Percentiles rank a stretch among this genome's conserved stretches.
Evolutionary conservation across 1,140 invertebrate species (phyloP).

Genomic region (Agraylea sexmaculata): DNA sequence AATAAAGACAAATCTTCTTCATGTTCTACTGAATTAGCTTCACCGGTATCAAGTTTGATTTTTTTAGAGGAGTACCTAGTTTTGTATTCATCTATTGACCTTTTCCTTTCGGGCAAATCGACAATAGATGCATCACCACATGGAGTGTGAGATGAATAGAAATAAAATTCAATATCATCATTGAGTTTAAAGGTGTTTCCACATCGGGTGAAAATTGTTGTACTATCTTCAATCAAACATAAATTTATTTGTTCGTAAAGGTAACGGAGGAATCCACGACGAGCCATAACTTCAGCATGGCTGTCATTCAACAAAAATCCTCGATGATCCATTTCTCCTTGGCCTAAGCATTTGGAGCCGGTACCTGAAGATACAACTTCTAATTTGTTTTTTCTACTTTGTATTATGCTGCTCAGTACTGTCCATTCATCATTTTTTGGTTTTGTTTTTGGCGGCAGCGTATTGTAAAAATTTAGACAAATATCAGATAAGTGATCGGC

Average conservation of each 20-base stretch:
- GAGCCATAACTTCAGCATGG: slow-evolving; percentile 81
- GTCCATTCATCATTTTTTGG: slow-evolving; percentile 76
- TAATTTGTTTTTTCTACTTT: slow-evolving; percentile 35
- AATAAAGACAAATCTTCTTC: slow-evolving; percentile 57
- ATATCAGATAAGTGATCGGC: too few species aligned
- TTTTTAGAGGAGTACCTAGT: slow-evolving; percentile 93
- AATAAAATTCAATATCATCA: slow-evolving; percentile 60
- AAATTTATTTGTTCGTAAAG: slow-evolving; percentile 55
- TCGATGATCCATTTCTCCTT: slow-evolving; percentile 47
- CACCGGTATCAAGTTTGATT: slow-evolving; percentile 39
- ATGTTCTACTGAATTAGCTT: too few species aligned
- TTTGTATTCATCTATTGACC: slow-evolving; percentile 51
- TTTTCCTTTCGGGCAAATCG: slow-evolving; percentile 26
- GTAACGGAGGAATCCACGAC: slow-evolving; percentile 71
- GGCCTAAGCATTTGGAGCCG: slow-evolving; percentile 83
- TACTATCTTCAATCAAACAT: slow-evolving; percentile 27
- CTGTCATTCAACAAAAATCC: slow-evolving; percentile 77
- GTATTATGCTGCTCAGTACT: slow-evolving; percentile 60
- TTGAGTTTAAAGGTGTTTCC: slow-evolving; percentile 40
- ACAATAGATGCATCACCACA: slow-evolving; percentile 94
- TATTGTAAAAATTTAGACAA: slow-evolving; percentile 30
- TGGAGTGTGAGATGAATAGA: slow-evolving; percentile 77
- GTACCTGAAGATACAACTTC: slow-evolving; percentile 71
- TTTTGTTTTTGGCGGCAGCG: slow-evolving; percentile 69
- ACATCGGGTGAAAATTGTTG: slow-evolving; percentile 29